A percentile compares a stretch with the other conserved stretches of the same genome.
These are phyloP conservation scores for Xiphophorus maculatus DNA, from an alignment of 2,113 vertebrate species.

Conservation along the genomic window DNA sequence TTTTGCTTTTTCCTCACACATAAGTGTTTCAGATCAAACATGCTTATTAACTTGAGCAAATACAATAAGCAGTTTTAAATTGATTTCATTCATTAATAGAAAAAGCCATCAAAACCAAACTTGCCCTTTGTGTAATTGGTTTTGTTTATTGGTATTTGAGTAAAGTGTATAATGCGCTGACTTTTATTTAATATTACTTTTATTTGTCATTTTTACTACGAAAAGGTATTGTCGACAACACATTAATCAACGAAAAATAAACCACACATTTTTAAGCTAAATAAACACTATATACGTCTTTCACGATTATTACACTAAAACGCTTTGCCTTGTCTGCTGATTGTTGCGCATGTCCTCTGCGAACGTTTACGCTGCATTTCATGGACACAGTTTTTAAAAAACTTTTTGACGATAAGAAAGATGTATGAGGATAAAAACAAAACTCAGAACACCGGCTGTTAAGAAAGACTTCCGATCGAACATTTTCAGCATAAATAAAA, in stretches of 20 bases:
- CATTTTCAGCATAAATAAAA: not conserved
- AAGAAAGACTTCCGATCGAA: not conserved
- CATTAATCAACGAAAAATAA: not conserved
- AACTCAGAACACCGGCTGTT: not conserved
- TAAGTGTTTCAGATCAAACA: no score
- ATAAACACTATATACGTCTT: no score
- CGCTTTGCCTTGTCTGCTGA: not conserved
- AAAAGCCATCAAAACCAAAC: no score
- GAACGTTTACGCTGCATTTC: slow-evolving; percentile 13
- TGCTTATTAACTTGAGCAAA: no score
- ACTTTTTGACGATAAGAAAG: no score
- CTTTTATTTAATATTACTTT: not conserved
- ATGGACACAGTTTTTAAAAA: not conserved
- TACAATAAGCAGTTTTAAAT: no score
- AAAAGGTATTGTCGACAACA: not conserved
- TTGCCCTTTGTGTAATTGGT: no score
- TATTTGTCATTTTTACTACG: not conserved
- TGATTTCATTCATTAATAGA: no score
- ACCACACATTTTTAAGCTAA: not conserved
- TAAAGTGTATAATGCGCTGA: not conserved
- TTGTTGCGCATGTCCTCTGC: slow-evolving; percentile 18
- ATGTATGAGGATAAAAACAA: not conserved
- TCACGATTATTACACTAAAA: no score
- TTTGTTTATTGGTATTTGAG: not conserved
- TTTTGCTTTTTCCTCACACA: no score